Evolutionary conservation across 2,113 vertebrate species (phyloP).

Genomic region (Pycnonotus jocosus): DNA sequence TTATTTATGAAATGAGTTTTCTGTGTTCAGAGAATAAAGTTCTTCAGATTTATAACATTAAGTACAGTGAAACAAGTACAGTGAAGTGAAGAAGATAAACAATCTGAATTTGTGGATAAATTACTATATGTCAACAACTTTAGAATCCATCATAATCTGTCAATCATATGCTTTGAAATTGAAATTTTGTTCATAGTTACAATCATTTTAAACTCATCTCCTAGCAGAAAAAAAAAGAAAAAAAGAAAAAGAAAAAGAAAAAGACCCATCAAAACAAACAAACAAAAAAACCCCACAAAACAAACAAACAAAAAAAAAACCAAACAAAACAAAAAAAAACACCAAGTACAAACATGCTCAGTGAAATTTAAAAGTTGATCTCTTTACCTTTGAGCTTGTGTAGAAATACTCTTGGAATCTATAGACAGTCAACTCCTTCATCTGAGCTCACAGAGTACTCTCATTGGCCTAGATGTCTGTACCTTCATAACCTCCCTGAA

Average conservation of each 20-base stretch:
- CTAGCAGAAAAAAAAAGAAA: neutral
- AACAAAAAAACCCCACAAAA: no score
- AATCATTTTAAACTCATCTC: neutral
- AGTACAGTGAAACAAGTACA: neutral
- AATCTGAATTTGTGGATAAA: neutral
- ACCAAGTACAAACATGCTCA: neutral
- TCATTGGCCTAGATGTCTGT: neutral
- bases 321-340: neutral
- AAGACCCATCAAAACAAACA: no score
- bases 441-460: neutral
- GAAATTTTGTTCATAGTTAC: neutral
- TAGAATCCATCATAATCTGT: neutral
- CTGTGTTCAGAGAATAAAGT: neutral
- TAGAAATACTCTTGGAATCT: neutral
- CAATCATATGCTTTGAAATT: neutral
- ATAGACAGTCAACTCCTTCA: accelerated
- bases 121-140: neutral
- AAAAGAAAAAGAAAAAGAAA: no score
- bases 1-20: neutral
- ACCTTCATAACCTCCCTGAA: neutral
- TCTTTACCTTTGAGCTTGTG: neutral
- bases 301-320: no score
- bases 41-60: neutral
- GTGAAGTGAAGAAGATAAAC: neutral
- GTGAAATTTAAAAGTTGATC: neutral